Base-by-base conservation (phyloP, 2,113 vertebrate species). In the Austrofundulus limnaeus region DNA sequence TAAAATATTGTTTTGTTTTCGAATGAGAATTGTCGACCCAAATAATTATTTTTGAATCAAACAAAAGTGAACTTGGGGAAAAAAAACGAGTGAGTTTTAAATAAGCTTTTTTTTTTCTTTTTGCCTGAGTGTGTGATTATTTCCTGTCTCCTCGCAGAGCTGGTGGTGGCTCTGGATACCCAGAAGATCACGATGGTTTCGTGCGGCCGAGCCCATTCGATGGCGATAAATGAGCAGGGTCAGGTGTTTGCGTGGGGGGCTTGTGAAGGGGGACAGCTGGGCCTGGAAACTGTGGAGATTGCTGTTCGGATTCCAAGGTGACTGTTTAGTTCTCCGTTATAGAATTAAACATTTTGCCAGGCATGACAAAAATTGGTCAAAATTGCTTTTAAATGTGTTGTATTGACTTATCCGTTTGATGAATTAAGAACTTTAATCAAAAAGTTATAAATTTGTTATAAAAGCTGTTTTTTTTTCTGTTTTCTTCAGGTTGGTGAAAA, bases 211-310 rank as follows among this genome's bases (percentile, higher is more conserved):
- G 92, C 94, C 5, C 94, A 99, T 82, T 96, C 90, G 0, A 72
- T 98, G 87, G 97, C 95, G 0, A 91, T 99, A 62, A 99, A 92
- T 0, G 94, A 95, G 77, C 93, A 92, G 73, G 97, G 97, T 52
- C 96, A 96, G 63, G 93, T 98, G 64, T 98, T 95, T 78, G 93
- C 96, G 25, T 99, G 97, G 97, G 97, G 97, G 0, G 92, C 95
- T 0, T 95, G 95, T 23, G 94, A 93, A 0, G 93, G 93, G 2
- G 97, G 97, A 0, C 97, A 98, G 48, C 89, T 99, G 2, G 97
- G 97, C 20, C 91, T 97, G 46, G 94, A 94, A 66, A 94, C 92
- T 0, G 66, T 86, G 19, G 96, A 98, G 70, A 90, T 91, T 0
- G 89, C 88, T 0, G 94, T 98, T 80, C 82, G 88, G 2, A 92